A percentile compares a stretch with the other conserved stretches of the same genome.
These are phyloP conservation scores for Silurus lanzhouensis DNA, from an alignment of 2,797 vertebrate genomes.

Conservation along the genomic window DNA sequence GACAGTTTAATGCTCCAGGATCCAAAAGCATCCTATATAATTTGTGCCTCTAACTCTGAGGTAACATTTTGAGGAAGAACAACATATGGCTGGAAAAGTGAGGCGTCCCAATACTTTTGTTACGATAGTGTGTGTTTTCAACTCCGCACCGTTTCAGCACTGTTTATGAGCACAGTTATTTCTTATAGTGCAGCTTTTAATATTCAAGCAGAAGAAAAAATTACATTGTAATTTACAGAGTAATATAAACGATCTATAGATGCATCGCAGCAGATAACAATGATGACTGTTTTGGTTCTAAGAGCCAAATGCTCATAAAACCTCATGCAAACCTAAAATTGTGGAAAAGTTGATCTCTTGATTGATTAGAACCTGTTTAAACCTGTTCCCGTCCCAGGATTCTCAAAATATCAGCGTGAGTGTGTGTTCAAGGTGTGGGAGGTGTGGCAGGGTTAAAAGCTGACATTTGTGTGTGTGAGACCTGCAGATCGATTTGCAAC, in stretches of 20 bases:
- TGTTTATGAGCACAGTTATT: no score
- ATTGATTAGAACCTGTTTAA: conserved; percentile 2
- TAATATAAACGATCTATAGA: not conserved
- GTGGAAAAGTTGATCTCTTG: not conserved
- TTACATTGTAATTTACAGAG: not conserved
- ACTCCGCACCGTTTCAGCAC: no score
- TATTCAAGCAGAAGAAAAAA: not conserved
- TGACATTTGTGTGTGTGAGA: conserved; percentile 24
- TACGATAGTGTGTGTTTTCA: no score
- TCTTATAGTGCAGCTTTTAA: no score
- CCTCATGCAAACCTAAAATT: not conserved
- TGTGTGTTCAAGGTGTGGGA: conserved; percentile 34
- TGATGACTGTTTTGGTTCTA: not conserved
- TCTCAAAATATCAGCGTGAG: not conserved
- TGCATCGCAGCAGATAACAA: no score
- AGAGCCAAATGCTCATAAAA: not conserved
- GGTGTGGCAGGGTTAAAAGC: conserved; percentile 30
- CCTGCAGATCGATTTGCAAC: conserved; percentile 29
- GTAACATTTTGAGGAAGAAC: no score
- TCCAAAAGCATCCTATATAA: no score
- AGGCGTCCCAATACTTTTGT: no score
- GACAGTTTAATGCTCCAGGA: no score
- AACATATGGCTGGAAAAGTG: no score
- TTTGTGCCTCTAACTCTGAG: no score
- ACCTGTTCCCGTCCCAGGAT: not conserved